A percentile compares a stretch with the other conserved stretches of the same genome.
These are phyloP conservation scores for Catocala sponsa DNA, from an alignment of 2,888 invertebrate genomes.

Conservation along the genomic window DNA sequence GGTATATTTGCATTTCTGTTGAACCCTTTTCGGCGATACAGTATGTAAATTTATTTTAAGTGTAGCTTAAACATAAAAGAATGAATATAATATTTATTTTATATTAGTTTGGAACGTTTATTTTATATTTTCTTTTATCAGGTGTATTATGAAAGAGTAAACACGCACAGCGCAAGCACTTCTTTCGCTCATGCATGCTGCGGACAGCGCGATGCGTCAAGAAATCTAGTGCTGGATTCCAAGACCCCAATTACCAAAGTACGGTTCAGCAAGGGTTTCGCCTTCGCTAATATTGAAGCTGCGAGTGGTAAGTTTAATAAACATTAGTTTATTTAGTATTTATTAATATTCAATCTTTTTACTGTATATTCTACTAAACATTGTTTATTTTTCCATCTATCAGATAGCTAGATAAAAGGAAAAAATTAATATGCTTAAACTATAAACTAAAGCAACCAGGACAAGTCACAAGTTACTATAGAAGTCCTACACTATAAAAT, in stretches of 20 bases:
- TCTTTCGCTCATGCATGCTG: slow-evolving; percentile 93
- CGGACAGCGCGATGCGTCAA: slow-evolving; percentile 92
- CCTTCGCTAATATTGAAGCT: slow-evolving; percentile 93
- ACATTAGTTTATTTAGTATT: neutral
- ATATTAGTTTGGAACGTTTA: too few relatives aligned
- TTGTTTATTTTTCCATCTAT: too few relatives aligned
- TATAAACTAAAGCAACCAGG: too few relatives aligned
- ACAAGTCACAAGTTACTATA: too few relatives aligned
- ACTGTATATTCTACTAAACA: neutral
- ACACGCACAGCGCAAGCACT: slow-evolving; percentile 93
- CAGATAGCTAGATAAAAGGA: too few relatives aligned
- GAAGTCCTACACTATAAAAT: too few relatives aligned
- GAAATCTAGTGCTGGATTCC: slow-evolving; percentile 90
- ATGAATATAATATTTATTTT: too few relatives aligned
- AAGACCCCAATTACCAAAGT: slow-evolving; percentile 93
- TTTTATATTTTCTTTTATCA: slow-evolving; percentile 55
- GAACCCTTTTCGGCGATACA: too few relatives aligned
- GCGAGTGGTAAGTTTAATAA: slow-evolving; percentile 84
- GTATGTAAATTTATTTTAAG: too few relatives aligned
- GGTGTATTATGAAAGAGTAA: slow-evolving; percentile 94
- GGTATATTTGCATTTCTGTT: too few relatives aligned
- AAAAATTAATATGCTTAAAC: too few relatives aligned
- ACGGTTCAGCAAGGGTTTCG: slow-evolving; percentile 93
- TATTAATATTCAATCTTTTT: neutral
- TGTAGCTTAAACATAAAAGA: too few relatives aligned